Evolutionary conservation across 2,888 invertebrate species (phyloP).

Genomic region (Platynereis dumerilii): DNA sequence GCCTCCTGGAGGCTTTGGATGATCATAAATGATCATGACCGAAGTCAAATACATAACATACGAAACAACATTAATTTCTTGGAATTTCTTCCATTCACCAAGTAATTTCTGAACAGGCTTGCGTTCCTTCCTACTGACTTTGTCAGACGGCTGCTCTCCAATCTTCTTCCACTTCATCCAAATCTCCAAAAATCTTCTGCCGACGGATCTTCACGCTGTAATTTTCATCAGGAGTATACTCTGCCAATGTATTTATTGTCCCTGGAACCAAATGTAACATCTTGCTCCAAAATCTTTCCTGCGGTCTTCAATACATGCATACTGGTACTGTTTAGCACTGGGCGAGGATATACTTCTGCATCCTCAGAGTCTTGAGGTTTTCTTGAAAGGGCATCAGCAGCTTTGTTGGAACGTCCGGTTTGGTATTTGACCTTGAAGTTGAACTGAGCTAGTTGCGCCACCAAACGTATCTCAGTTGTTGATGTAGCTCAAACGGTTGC

Average conservation of each 20-base stretch:
- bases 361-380: neutral
- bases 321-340: neutral
- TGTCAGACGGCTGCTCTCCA: neutral
- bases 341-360: neutral
- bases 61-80: no score
- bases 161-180: neutral
- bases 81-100: neutral
- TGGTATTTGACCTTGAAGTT: constrained; percentile 5
- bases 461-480: neutral
- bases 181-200: neutral
- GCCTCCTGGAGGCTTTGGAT: no score
- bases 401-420: neutral
- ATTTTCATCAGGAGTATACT: neutral
- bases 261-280: no score
- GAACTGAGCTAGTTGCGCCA: constrained; percentile 7
- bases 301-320: neutral
- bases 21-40: no score
- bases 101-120: neutral
- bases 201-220: neutral
- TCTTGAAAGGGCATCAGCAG: constrained; percentile 12
- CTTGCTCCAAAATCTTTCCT: no score
- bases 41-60: no score
- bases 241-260: no score
- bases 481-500: neutral
- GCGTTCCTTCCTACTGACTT: neutral